Evolutionary conservation across 92 coral and sea anemone species (phyloP), one percentile per base, ranked within the genome.

Genomic region (Diadumene lineata): DNA sequence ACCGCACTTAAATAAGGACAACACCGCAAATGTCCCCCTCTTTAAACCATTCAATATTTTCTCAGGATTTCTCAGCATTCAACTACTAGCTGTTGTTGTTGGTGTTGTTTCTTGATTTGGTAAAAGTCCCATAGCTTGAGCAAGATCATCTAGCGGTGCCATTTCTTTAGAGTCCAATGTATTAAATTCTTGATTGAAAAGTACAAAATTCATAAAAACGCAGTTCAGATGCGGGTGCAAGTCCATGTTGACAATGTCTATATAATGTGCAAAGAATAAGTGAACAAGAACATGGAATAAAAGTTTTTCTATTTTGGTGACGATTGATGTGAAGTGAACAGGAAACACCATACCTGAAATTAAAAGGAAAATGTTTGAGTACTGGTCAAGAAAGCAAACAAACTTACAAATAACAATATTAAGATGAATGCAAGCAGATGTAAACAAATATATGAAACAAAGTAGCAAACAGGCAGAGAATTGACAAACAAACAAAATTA

Each of bases 201-300:
- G 60, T 69, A 88, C 70, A 55, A 94, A 92, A 82, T 92, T 87
- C 86, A 92, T 94, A 70, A 94, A 92, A 33, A 89, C 93, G 2
- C 98, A 92, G 85, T 94, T 94, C 22, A 94, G 56, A 55, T 94
- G 92, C 23, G 90, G 18, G 62, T 89, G 85, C 21, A 94, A 96
- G 53, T 80, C 96, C 58, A 92, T 85, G 80, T 80, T 82, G 56
- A 87, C 88, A 70, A 92, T 73, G 79, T 94, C 97, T 30, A 82
- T 82, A 53, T 88, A 92, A 74, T 94, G 98, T 22, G 91, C 89
- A 72, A 84, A 94, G 69, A 86, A 94, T 84, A 94, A 58, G 76
- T 94, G 98, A 51, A 94, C 97, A 70, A 80, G 83, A 62, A 94
- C 97, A 75, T 94, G 98, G 43, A 94, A 89, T 6, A 94, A 79